Percentiles rank a stretch among this genome's conserved stretches.
These are phyloP conservation scores for Gonatopus flavifemur DNA, from an alignment of 1,140 invertebrate genomes.

Conservation along the genomic window DNA sequence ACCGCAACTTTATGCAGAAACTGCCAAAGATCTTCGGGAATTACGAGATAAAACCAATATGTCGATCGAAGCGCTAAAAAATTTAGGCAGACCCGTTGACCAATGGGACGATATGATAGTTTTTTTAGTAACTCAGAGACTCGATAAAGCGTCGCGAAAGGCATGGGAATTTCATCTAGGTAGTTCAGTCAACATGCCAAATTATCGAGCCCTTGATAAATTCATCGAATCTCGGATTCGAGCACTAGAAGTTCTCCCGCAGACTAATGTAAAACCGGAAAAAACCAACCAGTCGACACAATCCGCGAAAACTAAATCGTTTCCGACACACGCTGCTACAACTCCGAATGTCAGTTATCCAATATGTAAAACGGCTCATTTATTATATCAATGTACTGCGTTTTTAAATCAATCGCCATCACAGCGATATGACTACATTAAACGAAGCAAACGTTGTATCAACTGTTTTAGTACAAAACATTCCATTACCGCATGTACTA, in stretches of 20 bases:
- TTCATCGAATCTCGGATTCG: neutral
- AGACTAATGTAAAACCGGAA: too few relatives aligned
- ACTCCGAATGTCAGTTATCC: too few relatives aligned
- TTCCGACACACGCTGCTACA: too few relatives aligned
- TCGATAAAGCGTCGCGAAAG: neutral
- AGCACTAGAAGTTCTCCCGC: neutral
- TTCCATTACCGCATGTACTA: too few relatives aligned
- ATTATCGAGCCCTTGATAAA: neutral
- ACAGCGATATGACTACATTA: too few relatives aligned
- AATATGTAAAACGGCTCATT: too few relatives aligned
- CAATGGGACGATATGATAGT: neutral
- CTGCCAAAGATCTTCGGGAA: neutral
- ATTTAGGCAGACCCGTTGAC: neutral
- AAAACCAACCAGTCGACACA: too few relatives aligned
- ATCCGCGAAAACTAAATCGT: too few relatives aligned
- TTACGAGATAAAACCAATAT: neutral
- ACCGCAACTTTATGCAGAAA: neutral
- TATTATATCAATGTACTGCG: too few relatives aligned
- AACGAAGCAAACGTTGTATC: too few relatives aligned
- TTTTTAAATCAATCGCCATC: too few relatives aligned
- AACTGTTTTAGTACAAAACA: too few relatives aligned
- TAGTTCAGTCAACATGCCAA: neutral
- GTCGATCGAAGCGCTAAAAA: neutral
- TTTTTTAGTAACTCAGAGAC: neutral
- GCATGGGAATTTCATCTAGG: neutral